phyloP scores from a whole-genome alignment of 2,797 vertebrate species.

The Rhinophrynus dorsalis region DNA sequence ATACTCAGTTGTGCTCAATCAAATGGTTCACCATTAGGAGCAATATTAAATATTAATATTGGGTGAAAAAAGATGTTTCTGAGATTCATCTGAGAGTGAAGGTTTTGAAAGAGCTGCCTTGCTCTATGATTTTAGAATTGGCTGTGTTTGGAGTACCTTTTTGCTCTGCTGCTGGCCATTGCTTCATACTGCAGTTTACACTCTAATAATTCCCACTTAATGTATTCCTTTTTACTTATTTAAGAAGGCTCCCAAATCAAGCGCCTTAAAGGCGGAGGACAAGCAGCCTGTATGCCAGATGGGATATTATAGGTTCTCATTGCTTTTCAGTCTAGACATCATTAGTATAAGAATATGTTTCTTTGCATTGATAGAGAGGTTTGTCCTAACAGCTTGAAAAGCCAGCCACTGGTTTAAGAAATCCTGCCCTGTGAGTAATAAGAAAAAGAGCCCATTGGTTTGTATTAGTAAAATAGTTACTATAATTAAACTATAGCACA shows the following conservation, averaged over 20 bases:
- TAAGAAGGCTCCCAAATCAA: conserved; percentile 14
- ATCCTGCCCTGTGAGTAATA: background rate
- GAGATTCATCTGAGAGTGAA: too few relatives aligned
- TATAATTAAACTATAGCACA: background rate
- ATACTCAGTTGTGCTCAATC: too few relatives aligned
- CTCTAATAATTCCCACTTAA: conserved; percentile 9
- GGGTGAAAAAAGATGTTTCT: too few relatives aligned
- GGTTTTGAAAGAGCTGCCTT: too few relatives aligned
- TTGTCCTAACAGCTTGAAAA: background rate
- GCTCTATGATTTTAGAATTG: too few relatives aligned
- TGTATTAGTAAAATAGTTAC: background rate
- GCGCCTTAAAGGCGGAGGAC: conserved; percentile 22
- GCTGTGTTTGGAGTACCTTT: background rate
- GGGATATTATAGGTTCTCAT: conserved; percentile 23
- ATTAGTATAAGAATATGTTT: conserved; percentile 25
- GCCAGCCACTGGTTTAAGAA: background rate
- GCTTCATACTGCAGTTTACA: background rate
- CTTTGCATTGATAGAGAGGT: conserved; percentile 17
- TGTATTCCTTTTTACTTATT: conserved; percentile 36
- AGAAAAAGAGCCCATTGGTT: background rate
- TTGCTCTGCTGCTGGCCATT: background rate
- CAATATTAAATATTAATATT: too few relatives aligned
- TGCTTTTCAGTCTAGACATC: conserved; percentile 26
- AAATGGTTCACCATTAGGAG: too few relatives aligned
- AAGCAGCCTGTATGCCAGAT: conserved; percentile 13